These are phyloP conservation scores for Lasiurus borealis DNA, from an alignment of 2,113 vertebrate genomes.

Conservation along the genomic window DNA sequence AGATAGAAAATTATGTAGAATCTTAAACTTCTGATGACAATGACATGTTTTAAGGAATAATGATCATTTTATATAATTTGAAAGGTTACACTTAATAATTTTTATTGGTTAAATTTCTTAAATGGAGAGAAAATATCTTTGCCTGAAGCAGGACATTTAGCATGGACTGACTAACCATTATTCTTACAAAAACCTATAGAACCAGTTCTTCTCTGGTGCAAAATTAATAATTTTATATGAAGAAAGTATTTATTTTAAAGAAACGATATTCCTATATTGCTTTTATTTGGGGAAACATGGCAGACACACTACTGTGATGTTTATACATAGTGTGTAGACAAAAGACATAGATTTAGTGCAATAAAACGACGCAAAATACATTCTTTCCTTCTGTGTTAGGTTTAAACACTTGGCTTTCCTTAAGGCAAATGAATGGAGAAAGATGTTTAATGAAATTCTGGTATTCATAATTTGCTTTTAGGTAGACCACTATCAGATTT, in stretches of 20 bases:
- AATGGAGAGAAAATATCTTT: slow-evolving; percentile 53
- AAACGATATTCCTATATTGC: neutral
- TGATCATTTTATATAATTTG: slow-evolving; percentile 47
- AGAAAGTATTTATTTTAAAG: slow-evolving; percentile 11
- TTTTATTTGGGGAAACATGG: slow-evolving; percentile 2
- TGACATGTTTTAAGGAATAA: slow-evolving; percentile 57
- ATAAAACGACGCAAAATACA: neutral
- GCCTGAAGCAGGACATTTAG: slow-evolving; percentile 43
- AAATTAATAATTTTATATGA: slow-evolving; percentile 35
- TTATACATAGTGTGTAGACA: neutral
- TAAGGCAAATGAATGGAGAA: slow-evolving; percentile 41
- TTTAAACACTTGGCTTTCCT: neutral
- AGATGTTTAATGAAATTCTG: neutral
- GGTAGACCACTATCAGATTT: slow-evolving; percentile 53
- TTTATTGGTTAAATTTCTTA: slow-evolving; percentile 65
- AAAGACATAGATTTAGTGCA: slow-evolving; percentile 48
- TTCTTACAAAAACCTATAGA: slow-evolving; percentile 20
- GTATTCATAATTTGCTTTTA: slow-evolving; percentile 50
- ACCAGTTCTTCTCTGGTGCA: neutral
- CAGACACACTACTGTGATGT: neutral
- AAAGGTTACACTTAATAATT: slow-evolving; percentile 42
- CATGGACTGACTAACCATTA: neutral
- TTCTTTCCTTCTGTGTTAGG: slow-evolving; percentile 12
- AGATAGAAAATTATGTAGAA: slow-evolving; percentile 22
- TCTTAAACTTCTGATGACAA: slow-evolving; percentile 36